Percentiles rank a stretch among this genome's conserved stretches.
Conservation (phyloP, 1,140 invertebrate genomes). For the Papilio machaon region DNA sequence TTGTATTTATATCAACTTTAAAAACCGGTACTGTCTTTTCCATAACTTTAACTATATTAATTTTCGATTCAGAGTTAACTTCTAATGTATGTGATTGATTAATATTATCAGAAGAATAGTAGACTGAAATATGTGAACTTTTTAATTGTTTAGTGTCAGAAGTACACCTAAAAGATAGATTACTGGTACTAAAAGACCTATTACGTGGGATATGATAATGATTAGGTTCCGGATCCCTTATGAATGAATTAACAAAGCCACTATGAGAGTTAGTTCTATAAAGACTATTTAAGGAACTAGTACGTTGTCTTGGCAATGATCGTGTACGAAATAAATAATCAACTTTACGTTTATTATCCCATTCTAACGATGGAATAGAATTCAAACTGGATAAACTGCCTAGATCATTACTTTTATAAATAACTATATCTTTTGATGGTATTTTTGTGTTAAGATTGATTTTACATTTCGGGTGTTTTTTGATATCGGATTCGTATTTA, state of each 20-base stretch:
- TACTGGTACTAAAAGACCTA: constrained; percentile 58
- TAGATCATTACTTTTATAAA: constrained; percentile 47
- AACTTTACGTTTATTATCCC: constrained; percentile 57
- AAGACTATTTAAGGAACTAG: constrained; percentile 43
- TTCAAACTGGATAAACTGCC: constrained; percentile 65
- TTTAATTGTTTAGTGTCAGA: constrained; percentile 40
- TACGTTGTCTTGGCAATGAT: constrained; percentile 59
- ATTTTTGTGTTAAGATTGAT: constrained; percentile 54
- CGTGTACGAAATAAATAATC: constrained; percentile 57
- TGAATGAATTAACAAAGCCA: constrained; percentile 73
- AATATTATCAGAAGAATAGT: constrained; percentile 62
- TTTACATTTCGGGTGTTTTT: constrained; percentile 67
- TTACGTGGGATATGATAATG: constrained; percentile 76
- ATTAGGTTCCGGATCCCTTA: constrained; percentile 67
- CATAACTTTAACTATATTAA: constrained; percentile 59
- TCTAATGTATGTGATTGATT: constrained; percentile 55
- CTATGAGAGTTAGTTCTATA: constrained; percentile 73
- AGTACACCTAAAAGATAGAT: constrained; percentile 53
- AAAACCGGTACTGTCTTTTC: constrained; percentile 53
- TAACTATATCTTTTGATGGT: constrained; percentile 40
- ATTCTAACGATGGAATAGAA: constrained; percentile 70
- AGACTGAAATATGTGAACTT: constrained; percentile 46
- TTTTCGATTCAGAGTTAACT: constrained; percentile 30
- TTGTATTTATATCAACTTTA: constrained; percentile 52
- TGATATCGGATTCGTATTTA: constrained; percentile 53